Conservation (phyloP, 2,888 invertebrate species). For the Phymatocera aterrima region DNA sequence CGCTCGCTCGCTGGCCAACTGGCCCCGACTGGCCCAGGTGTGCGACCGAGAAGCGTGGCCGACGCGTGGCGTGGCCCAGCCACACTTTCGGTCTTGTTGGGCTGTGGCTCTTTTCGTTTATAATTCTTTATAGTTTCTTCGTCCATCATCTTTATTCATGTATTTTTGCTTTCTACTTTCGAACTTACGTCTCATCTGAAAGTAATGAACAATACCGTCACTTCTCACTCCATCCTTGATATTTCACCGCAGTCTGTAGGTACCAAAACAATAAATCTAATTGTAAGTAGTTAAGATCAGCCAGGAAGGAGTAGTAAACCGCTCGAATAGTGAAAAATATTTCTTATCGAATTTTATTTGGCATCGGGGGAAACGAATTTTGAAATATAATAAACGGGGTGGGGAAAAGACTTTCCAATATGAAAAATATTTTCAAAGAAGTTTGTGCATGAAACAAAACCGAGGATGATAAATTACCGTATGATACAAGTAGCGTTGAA, state of each 20-base stretch:
- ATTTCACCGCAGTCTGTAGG: background rate
- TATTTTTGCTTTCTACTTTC: conserved; percentile 26
- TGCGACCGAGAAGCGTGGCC: conserved; percentile 67
- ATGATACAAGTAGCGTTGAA: too few species aligned
- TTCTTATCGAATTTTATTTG: too few species aligned
- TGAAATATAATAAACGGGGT: too few species aligned
- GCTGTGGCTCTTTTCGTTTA: conserved; percentile 29
- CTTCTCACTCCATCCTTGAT: too few species aligned
- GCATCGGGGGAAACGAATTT: too few species aligned
- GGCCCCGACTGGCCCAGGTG: conserved; percentile 72
- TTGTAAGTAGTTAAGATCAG: too few species aligned
- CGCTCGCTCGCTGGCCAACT: conserved; percentile 69
- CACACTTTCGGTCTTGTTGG: conserved; percentile 39
- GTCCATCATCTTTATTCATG: background rate
- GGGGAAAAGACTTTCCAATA: too few species aligned
- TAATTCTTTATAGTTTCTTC: background rate
- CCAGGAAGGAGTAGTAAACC: too few species aligned
- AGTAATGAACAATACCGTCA: conserved; percentile 1
- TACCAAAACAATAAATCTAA: background rate
- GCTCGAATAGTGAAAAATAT: too few species aligned
- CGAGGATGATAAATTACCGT: too few species aligned
- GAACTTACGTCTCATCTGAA: conserved; percentile 29
- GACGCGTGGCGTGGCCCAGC: conserved; percentile 62
- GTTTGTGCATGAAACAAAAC: too few species aligned
- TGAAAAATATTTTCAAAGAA: too few species aligned